Evolutionary conservation across 2,113 vertebrate genomes (phyloP).

Genomic region (Prolemur simus): DNA sequence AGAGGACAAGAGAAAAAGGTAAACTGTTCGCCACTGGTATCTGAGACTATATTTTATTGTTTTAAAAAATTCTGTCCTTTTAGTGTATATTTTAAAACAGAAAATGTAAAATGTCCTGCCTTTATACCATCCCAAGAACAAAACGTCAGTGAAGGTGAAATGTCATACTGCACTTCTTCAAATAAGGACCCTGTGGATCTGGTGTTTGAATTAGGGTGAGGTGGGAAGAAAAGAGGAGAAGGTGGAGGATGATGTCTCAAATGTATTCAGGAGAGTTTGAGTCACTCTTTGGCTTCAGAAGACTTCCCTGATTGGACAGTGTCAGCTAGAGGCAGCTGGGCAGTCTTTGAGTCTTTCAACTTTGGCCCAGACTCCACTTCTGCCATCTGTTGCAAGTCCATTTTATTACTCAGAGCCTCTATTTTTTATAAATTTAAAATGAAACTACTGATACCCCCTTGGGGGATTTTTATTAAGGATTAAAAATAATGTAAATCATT

Average conservation of each 20-base stretch:
- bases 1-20: not conserved
- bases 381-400: accelerated
- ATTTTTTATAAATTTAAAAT: not conserved
- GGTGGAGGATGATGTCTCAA: not conserved
- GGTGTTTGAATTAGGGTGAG: not conserved
- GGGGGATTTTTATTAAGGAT: not conserved
- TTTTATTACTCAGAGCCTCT: not conserved
- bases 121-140: not conserved
- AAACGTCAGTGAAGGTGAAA: not conserved
- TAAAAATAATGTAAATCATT: not conserved
- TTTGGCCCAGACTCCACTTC: not conserved
- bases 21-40: not conserved
- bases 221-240: not conserved
- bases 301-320: not conserved
- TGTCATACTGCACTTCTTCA: not conserved
- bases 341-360: accelerated
- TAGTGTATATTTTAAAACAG: not conserved
- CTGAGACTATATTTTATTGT: not conserved
- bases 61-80: not conserved
- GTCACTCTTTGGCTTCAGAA: not conserved
- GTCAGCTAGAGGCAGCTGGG: not conserved
- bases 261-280: not conserved
- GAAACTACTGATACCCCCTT: not conserved
- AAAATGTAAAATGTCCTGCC: not conserved
- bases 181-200: not conserved